Base-by-base conservation (phyloP, 2,888 invertebrate species). In the Agonum fuliginosum region DNA sequence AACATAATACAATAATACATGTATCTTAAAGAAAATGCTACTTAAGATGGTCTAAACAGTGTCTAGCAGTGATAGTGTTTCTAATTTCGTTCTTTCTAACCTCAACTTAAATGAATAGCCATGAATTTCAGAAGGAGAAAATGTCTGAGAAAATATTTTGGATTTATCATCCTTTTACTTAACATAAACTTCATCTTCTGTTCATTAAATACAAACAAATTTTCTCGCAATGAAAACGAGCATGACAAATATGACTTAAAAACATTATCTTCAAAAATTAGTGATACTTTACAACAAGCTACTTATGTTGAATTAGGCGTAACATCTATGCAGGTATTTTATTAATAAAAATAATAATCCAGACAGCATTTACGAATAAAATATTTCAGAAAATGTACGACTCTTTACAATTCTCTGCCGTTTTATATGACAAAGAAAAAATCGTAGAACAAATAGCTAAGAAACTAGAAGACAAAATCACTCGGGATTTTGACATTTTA, bases 331-430 rank as follows among this genome's bases (percentile, higher is more conserved):
- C 75, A 75, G 51, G 75, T 75, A 74, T 58, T 17, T 24, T 8
- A 10, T 10, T 30, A 20, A 41, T 37, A 10, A 22, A 41, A 67
- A 8, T n/a, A 3, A 10, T 41, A 17, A 34, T 19, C 1, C 6
- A 2, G 1, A 37, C 14, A 27, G 34, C 5, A 27, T 19, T 1
- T 19, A 30, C 3, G 30, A 30, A 3, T 6, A 3, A 27, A 27
- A 12, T 37, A 72, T 84, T 84, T 30, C 76, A 86, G 86, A 84
- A 84, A 80, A 81, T 86, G 62, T 86, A 86, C 80, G 82, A 82
- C 43, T 84, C 83, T 78, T 84, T 85, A 62, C 85, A 85, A 80
- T 84, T 84, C 78, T 81, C 82, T 30, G 78, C 83, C 30, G 81
- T 82, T 69, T 79, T 80, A 27, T 82, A 83, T 73, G 83, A 85